Conservation (phyloP, 1,140 invertebrate genomes). For the Hermatobates lingyangjiaoensis region DNA sequence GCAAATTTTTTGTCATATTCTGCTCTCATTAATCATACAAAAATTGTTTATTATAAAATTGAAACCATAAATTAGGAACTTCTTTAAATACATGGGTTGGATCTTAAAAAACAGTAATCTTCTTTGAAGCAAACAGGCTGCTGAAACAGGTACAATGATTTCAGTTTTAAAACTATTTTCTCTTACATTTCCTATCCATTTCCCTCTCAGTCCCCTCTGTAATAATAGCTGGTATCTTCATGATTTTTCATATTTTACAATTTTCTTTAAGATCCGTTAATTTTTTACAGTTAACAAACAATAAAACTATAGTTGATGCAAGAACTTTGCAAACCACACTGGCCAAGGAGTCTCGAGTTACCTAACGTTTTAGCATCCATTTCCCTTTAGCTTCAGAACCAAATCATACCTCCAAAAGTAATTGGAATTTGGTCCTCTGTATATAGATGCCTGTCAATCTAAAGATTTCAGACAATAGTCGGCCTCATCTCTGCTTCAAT, state of each 20-base stretch:
- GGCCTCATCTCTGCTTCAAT: too few relatives aligned
- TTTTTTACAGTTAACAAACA: too few relatives aligned
- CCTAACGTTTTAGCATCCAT: neutral
- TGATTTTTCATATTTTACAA: too few relatives aligned
- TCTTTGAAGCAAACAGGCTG: neutral
- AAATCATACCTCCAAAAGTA: neutral
- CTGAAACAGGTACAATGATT: neutral
- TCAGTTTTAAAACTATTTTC: neutral
- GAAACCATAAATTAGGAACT: too few relatives aligned
- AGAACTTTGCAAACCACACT: slow-evolving; percentile 6
- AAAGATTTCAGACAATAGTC: too few relatives aligned
- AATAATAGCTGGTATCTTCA: too few relatives aligned
- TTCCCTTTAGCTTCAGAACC: neutral
- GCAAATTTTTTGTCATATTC: slow-evolving; percentile 1
- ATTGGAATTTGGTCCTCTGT: slow-evolving; percentile 2
- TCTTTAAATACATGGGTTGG: too few relatives aligned
- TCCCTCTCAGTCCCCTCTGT: neutral
- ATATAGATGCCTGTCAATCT: too few relatives aligned
- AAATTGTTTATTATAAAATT: too few relatives aligned
- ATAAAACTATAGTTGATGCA: neutral
- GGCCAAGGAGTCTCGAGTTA: neutral
- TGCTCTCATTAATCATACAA: neutral
- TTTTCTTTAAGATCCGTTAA: too few relatives aligned
- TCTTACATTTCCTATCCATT: neutral
- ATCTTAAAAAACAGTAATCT: neutral